Conservation (phyloP, 2,888 invertebrate species). For the Blastobasis adustella region DNA sequence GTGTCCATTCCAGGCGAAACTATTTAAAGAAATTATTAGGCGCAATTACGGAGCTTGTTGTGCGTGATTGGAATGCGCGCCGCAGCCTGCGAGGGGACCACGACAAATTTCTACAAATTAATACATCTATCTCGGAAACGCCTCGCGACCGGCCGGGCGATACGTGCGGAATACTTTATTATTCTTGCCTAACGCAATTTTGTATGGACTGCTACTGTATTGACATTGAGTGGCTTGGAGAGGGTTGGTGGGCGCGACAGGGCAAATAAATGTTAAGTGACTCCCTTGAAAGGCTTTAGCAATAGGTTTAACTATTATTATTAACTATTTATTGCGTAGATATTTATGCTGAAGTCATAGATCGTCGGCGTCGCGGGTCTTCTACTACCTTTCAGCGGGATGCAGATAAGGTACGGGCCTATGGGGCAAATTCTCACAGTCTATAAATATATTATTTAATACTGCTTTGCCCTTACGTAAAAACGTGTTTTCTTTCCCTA, state of each 20-base stretch:
- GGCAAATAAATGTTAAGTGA: not conserved
- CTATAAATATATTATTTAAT: too few relatives aligned
- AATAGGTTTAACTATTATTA: too few relatives aligned
- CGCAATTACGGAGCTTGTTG: slow-evolving; percentile 72
- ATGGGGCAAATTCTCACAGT: too few relatives aligned
- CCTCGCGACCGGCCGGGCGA: slow-evolving; percentile 36
- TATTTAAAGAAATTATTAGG: slow-evolving; percentile 74
- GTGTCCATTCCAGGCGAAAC: slow-evolving; percentile 29
- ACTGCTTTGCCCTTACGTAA: too few relatives aligned
- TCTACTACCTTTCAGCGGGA: too few relatives aligned
- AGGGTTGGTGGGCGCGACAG: slow-evolving; percentile 6
- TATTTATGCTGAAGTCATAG: too few relatives aligned
- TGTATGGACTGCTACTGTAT: slow-evolving; percentile 23
- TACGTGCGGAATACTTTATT: slow-evolving; percentile 68
- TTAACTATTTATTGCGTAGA: too few relatives aligned
- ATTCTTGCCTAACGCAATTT: slow-evolving; percentile 43
- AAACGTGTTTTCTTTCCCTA: too few relatives aligned
- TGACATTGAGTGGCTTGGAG: slow-evolving; percentile 39
- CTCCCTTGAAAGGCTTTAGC: too few relatives aligned
- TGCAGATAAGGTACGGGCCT: too few relatives aligned
- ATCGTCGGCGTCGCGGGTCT: too few relatives aligned
- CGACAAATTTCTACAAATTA: slow-evolving; percentile 75
- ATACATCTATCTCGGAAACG: slow-evolving; percentile 64
- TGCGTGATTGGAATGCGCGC: slow-evolving; percentile 69
- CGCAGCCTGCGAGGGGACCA: slow-evolving; percentile 50